Conservation (phyloP, 1,140 invertebrate genomes). For the Lasioglossum baleicum region DNA sequence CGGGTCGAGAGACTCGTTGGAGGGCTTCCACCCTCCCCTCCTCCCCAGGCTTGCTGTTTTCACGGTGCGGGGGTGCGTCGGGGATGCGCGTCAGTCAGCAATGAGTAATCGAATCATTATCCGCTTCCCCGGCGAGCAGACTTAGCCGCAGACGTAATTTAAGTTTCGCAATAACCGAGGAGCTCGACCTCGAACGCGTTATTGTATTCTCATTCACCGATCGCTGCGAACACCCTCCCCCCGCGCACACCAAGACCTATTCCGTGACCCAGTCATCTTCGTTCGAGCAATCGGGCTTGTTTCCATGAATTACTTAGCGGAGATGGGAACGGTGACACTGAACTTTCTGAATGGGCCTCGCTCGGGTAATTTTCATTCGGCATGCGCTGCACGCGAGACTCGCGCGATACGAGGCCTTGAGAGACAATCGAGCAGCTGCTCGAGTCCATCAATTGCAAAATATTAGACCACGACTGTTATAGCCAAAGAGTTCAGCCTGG, state of each 20-base stretch:
- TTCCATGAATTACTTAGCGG: background rate
- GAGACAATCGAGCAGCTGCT: too few species aligned
- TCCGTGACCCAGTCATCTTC: background rate
- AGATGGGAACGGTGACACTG: background rate
- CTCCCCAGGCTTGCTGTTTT: too few species aligned
- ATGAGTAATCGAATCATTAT: slow-evolving; percentile 40
- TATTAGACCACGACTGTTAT: too few species aligned
- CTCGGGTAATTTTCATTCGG: background rate
- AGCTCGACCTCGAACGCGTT: background rate
- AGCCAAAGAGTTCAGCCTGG: too few species aligned
- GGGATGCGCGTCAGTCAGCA: background rate
- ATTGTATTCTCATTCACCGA: slow-evolving; percentile 4
- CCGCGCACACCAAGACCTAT: background rate
- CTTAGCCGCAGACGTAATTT: slow-evolving; percentile 11
- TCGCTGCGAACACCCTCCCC: background rate
- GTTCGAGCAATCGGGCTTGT: slow-evolving; percentile 1
- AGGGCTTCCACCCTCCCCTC: background rate
- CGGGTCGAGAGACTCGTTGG: background rate
- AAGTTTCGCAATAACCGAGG: slow-evolving; percentile 3
- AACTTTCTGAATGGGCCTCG: background rate
- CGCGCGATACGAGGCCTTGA: too few species aligned
- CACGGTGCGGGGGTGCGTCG: background rate
- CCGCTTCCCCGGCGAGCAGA: background rate
- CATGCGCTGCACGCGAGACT: background rate
- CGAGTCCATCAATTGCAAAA: too few species aligned